Evolutionary conservation across 2,888 invertebrate genomes (phyloP).

Genomic region (Cryptocephalus moraei): DNA sequence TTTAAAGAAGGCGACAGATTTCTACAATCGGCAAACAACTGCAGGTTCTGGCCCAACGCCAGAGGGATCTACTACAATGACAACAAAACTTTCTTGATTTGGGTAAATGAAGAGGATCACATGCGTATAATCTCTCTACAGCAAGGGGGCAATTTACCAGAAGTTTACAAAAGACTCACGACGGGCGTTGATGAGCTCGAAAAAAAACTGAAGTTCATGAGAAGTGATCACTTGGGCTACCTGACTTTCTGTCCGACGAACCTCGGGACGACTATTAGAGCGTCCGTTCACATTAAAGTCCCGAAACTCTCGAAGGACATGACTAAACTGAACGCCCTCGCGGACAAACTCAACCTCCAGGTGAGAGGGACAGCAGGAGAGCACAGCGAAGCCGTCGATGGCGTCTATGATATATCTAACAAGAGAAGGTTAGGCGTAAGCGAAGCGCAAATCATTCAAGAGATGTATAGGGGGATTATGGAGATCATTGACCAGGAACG

Average conservation of each 20-base stretch:
- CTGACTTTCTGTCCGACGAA: constrained; percentile 66
- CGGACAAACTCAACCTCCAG: constrained; percentile 47
- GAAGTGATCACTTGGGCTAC: constrained; percentile 53
- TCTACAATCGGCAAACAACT: constrained; percentile 81
- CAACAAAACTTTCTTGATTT: constrained; percentile 89
- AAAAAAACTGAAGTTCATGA: constrained; percentile 43
- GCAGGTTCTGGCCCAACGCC: constrained; percentile 86
- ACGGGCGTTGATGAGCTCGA: constrained; percentile 43
- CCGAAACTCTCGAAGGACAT: constrained; percentile 44
- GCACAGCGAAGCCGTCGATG: constrained; percentile 49
- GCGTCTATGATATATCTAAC: constrained; percentile 55
- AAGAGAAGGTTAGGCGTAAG: constrained; percentile 54
- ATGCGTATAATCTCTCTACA: constrained; percentile 96
- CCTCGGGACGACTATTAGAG: constrained; percentile 57
- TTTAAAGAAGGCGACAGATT: constrained; percentile 92
- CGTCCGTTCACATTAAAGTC: constrained; percentile 58
- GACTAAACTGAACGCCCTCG: constrained; percentile 45
- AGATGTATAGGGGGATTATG: constrained; percentile 52
- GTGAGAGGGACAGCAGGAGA: constrained; percentile 49
- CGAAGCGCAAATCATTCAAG: constrained; percentile 50
- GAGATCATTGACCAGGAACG: constrained; percentile 47
- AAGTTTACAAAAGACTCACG: constrained; percentile 51
- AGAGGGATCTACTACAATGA: constrained; percentile 95
- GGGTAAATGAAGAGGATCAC: constrained; percentile 97
- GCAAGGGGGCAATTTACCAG: constrained; percentile 79